A percentile compares a stretch with the other conserved stretches of the same genome.
phyloP scores from a whole-genome alignment of 2,888 invertebrate species.

The Eulithis testata region DNA sequence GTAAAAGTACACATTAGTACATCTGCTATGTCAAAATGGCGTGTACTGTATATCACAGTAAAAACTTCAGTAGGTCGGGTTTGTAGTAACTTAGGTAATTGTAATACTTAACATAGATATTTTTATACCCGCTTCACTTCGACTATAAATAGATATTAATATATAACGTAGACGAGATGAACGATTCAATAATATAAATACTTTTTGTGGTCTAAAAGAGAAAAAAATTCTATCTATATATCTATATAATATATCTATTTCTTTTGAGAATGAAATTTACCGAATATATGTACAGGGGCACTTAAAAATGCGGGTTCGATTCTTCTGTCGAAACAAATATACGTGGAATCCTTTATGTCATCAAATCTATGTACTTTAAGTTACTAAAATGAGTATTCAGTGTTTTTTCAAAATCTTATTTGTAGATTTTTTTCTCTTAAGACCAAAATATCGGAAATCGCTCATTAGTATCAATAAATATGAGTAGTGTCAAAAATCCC shows the following conservation, averaged over 20 bases:
- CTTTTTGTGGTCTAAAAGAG: not conserved
- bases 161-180: conserved; percentile 12
- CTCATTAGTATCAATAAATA: conserved; percentile 32
- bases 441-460: conserved; percentile 18
- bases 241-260: no score
- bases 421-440: not conserved
- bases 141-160: conserved; percentile 26
- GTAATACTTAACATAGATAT: conserved; percentile 57
- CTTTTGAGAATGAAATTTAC: no score
- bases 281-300: no score
- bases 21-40: not conserved
- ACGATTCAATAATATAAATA: conserved; percentile 4
- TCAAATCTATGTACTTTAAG: no score
- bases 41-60: conserved; percentile 22
- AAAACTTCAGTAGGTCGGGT: conserved; percentile 42
- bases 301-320: not conserved
- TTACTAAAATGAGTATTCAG: not conserved
- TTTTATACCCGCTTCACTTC: conserved; percentile 68
- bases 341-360: no score
- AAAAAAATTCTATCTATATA: no score
- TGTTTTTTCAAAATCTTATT: not conserved
- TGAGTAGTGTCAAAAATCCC: conserved; percentile 35
- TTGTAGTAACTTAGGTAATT: conserved; percentile 52
- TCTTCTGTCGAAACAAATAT: no score
- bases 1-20: no score